These are phyloP conservation scores for Drosophila flavopinicola DNA, from an alignment of 2,888 invertebrate species.

Conservation along the genomic window DNA sequence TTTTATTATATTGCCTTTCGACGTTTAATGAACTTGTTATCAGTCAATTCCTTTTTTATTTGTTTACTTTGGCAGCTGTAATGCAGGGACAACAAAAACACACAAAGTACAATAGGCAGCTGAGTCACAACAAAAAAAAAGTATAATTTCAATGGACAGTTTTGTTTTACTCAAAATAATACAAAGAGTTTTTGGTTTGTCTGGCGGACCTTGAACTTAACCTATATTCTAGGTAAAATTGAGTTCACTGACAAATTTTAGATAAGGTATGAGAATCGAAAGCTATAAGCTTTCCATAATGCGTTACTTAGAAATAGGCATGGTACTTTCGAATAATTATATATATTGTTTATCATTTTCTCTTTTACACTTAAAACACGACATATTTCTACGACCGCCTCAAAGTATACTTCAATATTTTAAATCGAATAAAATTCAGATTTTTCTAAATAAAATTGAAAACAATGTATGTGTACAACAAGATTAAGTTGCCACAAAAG, in stretches of 20 bases:
- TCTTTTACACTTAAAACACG: background rate
- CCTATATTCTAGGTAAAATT: conserved; percentile 14
- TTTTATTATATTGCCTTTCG: conserved; percentile 16
- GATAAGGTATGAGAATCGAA: too few species aligned
- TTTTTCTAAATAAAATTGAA: too few species aligned
- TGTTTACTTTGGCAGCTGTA: conserved; percentile 53
- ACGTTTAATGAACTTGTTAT: conserved; percentile 73
- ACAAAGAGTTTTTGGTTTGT: conserved; percentile 22
- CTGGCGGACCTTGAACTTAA: conserved; percentile 52
- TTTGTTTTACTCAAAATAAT: background rate
- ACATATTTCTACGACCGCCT: conserved; percentile 4
- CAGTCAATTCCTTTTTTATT: conserved; percentile 38
- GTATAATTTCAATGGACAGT: too few species aligned
- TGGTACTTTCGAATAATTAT: background rate
- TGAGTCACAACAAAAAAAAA: conserved; percentile 49
- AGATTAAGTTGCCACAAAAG: too few species aligned
- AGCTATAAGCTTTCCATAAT: too few species aligned
- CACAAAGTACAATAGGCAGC: conserved; percentile 26
- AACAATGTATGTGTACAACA: too few species aligned
- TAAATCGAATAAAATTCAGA: too few species aligned
- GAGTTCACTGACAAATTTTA: conserved; percentile 11
- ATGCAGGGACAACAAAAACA: conserved; percentile 42
- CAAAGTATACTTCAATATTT: conserved; percentile 29
- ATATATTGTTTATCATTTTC: background rate
- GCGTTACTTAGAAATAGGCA: too few species aligned